Conservation (phyloP, 2,797 vertebrate species). For the Tangara arthus region DNA sequence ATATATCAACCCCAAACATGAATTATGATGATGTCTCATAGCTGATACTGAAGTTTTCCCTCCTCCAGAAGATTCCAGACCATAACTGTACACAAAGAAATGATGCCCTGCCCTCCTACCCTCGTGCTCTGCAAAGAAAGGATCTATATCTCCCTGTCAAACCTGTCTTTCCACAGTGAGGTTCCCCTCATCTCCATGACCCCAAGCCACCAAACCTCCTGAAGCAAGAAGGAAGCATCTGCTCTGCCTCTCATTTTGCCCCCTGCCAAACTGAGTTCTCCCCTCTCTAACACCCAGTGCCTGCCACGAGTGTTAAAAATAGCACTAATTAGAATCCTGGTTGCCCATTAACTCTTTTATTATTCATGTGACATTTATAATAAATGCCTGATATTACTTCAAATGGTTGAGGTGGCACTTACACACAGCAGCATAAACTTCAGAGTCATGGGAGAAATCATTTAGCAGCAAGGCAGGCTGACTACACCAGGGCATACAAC, state of each 20-base stretch:
- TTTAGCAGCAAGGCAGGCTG: not conserved
- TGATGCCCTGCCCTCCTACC: not conserved
- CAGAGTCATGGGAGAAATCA: not conserved
- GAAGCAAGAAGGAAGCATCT: not conserved
- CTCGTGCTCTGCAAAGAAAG: not conserved
- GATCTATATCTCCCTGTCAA: not conserved
- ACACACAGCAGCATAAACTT: constrained; percentile 1
- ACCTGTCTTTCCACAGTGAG: not conserved
- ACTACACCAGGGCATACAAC: not conserved
- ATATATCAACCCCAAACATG: rapidly evolving
- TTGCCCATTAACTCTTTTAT: constrained; percentile 29
- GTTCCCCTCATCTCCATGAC: not conserved
- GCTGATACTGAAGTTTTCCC: not conserved
- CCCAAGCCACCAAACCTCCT: not conserved
- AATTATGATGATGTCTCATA: not conserved
- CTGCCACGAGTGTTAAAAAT: not conserved
- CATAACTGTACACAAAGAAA: not conserved
- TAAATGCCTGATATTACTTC: not conserved
- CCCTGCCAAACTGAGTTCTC: not conserved
- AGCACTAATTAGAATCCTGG: not conserved
- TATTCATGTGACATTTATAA: constrained; percentile 43
- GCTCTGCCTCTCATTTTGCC: not conserved
- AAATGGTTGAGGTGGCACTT: constrained; percentile 34
- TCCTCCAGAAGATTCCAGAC: not conserved
- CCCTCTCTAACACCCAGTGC: not conserved